Evolutionary conservation across 2,797 vertebrate species (phyloP).

Genomic region (Girardinus metallicus): DNA sequence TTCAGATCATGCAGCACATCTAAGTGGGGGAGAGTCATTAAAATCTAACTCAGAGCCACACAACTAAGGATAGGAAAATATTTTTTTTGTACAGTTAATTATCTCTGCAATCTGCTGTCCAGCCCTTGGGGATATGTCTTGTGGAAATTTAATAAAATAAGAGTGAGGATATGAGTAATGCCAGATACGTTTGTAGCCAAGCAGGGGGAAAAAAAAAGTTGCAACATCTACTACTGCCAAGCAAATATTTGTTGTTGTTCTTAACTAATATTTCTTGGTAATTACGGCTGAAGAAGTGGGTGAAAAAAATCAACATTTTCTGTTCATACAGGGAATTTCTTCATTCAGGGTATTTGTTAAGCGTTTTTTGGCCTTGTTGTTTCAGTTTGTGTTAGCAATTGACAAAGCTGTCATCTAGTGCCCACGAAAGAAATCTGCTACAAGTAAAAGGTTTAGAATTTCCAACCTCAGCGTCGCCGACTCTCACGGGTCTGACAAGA

Average conservation of each 20-base stretch:
- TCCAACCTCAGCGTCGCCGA: neutral
- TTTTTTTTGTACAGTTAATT: neutral
- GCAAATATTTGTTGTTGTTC: conserved; percentile 1
- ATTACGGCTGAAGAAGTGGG: neutral
- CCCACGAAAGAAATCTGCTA: neutral
- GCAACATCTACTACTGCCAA: neutral
- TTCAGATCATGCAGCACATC: neutral
- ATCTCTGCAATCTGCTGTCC: neutral
- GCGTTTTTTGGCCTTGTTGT: neutral
- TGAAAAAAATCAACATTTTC: neutral
- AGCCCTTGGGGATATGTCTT: neutral
- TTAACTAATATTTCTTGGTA: neutral
- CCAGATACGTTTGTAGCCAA: neutral
- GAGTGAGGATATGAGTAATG: neutral
- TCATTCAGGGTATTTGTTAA: neutral
- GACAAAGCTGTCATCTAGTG: neutral
- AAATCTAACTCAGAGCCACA: conserved; percentile 9
- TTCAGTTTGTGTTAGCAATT: neutral
- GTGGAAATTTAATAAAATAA: neutral
- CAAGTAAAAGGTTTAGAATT: neutral
- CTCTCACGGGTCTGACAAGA: neutral
- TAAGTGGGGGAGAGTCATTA: neutral
- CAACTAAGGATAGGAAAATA: neutral
- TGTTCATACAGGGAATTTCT: neutral
- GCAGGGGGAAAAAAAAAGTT: too few species aligned